Conservation (phyloP, 2,113 vertebrate species). For the Xyrauchen texanus region DNA sequence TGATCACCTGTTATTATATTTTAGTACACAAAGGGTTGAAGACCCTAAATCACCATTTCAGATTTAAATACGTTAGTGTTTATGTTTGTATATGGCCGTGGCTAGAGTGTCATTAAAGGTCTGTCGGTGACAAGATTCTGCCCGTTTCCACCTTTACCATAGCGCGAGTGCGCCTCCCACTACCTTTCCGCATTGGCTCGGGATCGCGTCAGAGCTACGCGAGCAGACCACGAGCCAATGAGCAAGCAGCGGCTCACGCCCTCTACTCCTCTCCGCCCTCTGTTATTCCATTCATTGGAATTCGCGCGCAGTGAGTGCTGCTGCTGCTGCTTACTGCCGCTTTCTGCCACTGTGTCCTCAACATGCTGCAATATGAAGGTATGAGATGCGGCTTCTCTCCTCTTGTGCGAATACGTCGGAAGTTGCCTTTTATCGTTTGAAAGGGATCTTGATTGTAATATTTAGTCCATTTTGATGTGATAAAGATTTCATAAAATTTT, state of each 20-base stretch:
- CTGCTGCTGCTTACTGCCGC: constrained; percentile 35
- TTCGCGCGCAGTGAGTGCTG: constrained; percentile 53
- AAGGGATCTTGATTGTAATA: neutral
- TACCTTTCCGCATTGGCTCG: constrained; percentile 30
- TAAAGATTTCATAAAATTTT: neutral
- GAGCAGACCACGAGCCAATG: constrained; percentile 59
- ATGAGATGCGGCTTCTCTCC: constrained; percentile 39
- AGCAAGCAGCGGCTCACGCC: constrained; percentile 50
- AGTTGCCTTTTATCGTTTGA: neutral
- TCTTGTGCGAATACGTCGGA: neutral
- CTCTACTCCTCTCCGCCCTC: constrained; percentile 48
- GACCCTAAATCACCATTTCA: neutral
- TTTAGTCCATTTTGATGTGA: neutral
- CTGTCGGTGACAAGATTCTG: constrained; percentile 32
- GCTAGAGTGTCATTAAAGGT: constrained; percentile 33
- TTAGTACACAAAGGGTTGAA: neutral
- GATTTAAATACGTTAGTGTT: constrained; percentile 19
- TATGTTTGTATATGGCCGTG: constrained; percentile 1
- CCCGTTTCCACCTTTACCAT: constrained; percentile 35
- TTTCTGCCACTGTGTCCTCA: constrained; percentile 74
- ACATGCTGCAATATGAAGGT: constrained; percentile 79
- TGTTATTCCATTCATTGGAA: constrained; percentile 65
- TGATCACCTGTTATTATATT: neutral
- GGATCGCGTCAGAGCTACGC: constrained; percentile 72
- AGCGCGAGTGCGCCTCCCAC: constrained; percentile 46